Conservation (phyloP, 2,888 invertebrate species). For the Synergus umbraculus region DNA sequence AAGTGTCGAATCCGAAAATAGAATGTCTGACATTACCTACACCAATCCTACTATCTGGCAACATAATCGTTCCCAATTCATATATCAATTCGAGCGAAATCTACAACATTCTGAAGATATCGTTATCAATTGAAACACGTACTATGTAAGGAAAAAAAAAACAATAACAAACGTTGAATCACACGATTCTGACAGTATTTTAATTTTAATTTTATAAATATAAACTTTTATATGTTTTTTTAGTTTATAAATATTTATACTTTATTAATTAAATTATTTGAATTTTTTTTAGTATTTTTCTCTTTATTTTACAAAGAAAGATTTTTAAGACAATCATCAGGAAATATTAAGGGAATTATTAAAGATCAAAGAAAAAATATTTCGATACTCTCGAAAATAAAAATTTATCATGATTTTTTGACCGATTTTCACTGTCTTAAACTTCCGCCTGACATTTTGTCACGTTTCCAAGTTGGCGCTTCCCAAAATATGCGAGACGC, state of each 20-base stretch:
- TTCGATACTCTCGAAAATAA: neutral
- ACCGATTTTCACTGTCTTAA: neutral
- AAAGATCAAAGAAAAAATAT: neutral
- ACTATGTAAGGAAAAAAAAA: neutral
- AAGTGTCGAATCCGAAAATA: conserved; percentile 13
- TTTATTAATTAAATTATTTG: no score
- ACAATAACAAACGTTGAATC: neutral
- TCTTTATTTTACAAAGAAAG: neutral
- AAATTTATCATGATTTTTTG: neutral
- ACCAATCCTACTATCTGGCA: conserved; percentile 12
- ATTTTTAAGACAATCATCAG: neutral
- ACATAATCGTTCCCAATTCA: neutral
- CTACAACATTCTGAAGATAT: neutral
- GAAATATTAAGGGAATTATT: neutral
- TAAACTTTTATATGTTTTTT: no score
- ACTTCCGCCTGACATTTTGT: conserved; percentile 25
- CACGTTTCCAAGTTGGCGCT: conserved; percentile 14
- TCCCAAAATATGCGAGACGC: conserved; percentile 28
- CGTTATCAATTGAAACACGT: neutral
- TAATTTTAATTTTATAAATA: neutral
- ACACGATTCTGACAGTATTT: neutral
- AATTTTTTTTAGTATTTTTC: no score
- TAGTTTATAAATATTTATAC: no score
- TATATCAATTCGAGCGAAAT: neutral
- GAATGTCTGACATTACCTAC: conserved; percentile 25